These are phyloP conservation scores for Astreopora myriophthalma DNA, from an alignment of 64 coral and sea anemone genomes.

Conservation along the genomic window DNA sequence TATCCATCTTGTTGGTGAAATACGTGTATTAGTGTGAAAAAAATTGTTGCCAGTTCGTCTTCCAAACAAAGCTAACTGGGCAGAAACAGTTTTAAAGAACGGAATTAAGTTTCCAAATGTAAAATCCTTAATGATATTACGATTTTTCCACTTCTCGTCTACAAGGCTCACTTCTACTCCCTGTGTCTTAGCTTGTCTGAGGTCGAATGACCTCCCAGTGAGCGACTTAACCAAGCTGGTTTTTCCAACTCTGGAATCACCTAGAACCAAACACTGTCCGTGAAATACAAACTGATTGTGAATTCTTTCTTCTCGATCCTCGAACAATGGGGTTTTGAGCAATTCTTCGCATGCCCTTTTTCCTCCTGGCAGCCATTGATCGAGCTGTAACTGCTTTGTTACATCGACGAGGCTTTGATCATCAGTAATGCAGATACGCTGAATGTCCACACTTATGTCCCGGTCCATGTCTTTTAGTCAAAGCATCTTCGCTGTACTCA, in stretches of 20 bases:
- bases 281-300: background rate
- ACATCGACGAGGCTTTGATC: too few relatives aligned
- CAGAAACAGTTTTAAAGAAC: constrained; percentile 1
- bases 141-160: constrained; percentile 20
- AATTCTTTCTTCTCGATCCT: background rate
- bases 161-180: constrained; percentile 53
- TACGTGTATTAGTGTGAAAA: too few relatives aligned
- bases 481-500: too few relatives aligned
- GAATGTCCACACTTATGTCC: too few relatives aligned
- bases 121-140: background rate
- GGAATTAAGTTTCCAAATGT: constrained; percentile 36
- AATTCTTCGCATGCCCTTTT: too few relatives aligned
- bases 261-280: constrained; percentile 52
- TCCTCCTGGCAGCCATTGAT: too few relatives aligned
- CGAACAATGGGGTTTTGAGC: too few relatives aligned
- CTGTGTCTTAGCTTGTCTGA: constrained; percentile 8
- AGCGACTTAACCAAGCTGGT: constrained; percentile 49
- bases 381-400: too few relatives aligned
- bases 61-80: background rate
- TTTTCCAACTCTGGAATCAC: constrained; percentile 50
- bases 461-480: too few relatives aligned
- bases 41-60: background rate
- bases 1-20: too few relatives aligned
- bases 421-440: too few relatives aligned
- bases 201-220: constrained; percentile 41